Percentiles rank a stretch among this genome's conserved stretches.
Conservation (phyloP, 2,888 invertebrate genomes). For the Synergus umbraculus region DNA sequence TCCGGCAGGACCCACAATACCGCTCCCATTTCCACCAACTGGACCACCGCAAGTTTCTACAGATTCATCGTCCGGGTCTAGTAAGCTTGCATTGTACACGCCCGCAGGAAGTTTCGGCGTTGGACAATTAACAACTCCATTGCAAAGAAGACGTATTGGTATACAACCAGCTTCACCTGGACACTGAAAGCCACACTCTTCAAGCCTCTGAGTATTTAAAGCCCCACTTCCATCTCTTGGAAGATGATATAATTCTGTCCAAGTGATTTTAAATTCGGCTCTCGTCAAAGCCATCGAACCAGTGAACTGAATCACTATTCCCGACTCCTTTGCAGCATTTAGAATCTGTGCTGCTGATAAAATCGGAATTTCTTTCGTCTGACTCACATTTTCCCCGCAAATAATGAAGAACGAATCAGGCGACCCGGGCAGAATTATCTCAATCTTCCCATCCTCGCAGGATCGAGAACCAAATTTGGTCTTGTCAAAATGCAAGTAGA, state of each 20-base stretch:
- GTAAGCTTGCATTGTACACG: conserved; percentile 59
- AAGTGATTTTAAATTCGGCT: conserved; percentile 92
- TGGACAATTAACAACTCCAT: conserved; percentile 93
- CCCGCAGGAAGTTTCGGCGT: conserved; percentile 76
- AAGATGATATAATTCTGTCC: conserved; percentile 93
- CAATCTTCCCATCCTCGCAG: conserved; percentile 92
- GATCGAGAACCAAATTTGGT: conserved; percentile 90
- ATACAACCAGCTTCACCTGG: conserved; percentile 92
- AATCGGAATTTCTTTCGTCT: conserved; percentile 88
- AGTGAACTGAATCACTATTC: conserved; percentile 85
- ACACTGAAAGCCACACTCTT: conserved; percentile 91
- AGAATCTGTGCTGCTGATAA: conserved; percentile 87
- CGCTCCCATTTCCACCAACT: conserved; percentile 78
- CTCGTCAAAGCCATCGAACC: conserved; percentile 88
- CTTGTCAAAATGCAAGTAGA: conserved; percentile 92
- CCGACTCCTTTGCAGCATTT: conserved; percentile 61
- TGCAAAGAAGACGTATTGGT: conserved; percentile 90
- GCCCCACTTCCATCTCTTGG: conserved; percentile 91
- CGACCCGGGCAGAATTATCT: conserved; percentile 87
- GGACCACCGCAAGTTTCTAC: conserved; percentile 84
- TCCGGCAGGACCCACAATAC: conserved; percentile 78
- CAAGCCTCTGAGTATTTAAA: conserved; percentile 86
- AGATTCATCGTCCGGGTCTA: conserved; percentile 86
- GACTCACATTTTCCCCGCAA: conserved; percentile 91
- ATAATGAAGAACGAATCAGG: conserved; percentile 88